Base-by-base conservation (phyloP, 37 sponge, comb jelly and placozoan genomes). In the Halichondria panicea region DNA sequence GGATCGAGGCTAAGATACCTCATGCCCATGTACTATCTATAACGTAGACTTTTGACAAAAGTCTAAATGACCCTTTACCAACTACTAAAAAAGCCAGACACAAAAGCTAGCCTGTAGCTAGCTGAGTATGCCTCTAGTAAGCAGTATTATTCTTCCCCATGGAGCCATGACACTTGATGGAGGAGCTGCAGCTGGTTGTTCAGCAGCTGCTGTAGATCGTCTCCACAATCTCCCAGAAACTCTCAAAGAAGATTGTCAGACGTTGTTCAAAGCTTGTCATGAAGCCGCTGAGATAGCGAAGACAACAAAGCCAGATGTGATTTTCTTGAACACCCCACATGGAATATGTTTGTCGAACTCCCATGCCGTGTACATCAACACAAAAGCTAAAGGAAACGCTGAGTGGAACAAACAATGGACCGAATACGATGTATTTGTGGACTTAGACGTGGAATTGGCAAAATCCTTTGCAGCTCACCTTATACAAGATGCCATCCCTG, bases 111-210 rank as follows among this genome's bases (percentile, higher is more conserved):
- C 50, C 50, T 48, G 9, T 15, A 9, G 21, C 8, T 9, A 60
- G 31, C 62, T 28, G 8, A 65, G 44, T 4, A 79, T 79, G 80
- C 62, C 69, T 2, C 2, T 64, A 3, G 68, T 73, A 19, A 65
- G 75, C 50, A 52, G 64, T 36, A 5, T 82, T 67, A 46, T 74
- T 37, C 75, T 74, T 36, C 83, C 83, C 21, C 83, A 82, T 65
- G 83, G 83, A 2, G 69, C 83, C 30, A 82, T 82, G 83, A 53
- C 54, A 24, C 66, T 82, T 24, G 75, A 82, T 74, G 83, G 83
- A 52, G 63, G 61, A 28, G 61, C 25, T 13, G 63, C 28, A 2
- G n/a, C 25, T 3, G 24, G 25, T 25, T 62, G 33, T 2, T 43
- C 33, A 9, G 28, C 53, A 4, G 75, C 67, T 6, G 57, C 83